Evolutionary conservation across 2,113 vertebrate species (phyloP).

Genomic region (Regulus satrapa): DNA sequence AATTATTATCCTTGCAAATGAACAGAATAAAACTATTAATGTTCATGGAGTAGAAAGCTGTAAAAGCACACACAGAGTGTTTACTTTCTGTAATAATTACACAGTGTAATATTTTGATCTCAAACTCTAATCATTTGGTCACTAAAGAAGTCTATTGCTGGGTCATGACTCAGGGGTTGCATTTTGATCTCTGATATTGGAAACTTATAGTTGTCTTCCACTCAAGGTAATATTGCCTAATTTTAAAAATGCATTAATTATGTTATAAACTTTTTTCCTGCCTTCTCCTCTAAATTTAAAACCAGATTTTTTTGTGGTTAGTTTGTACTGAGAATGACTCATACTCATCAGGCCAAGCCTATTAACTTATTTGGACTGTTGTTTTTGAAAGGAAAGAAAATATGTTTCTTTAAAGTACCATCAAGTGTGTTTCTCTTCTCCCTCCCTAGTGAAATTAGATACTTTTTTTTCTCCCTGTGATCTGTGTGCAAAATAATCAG

Average conservation of each 20-base stretch:
- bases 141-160: neutral
- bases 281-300: neutral
- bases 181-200: neutral
- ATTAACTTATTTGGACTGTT: conserved; percentile 12
- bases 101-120: neutral
- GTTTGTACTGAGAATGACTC: conserved; percentile 31
- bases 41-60: neutral
- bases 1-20: neutral
- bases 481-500: neutral
- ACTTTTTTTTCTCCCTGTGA: neutral
- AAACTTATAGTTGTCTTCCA: neutral
- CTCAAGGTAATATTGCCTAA: neutral
- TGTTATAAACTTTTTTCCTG: neutral
- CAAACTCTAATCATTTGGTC: neutral
- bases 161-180: neutral
- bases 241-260: neutral
- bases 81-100: neutral
- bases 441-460: neutral
- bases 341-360: neutral
- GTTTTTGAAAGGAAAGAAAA: conserved; percentile 23
- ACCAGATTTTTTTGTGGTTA: conserved; percentile 2
- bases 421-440: neutral
- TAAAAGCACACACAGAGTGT: neutral
- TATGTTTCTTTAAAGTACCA: neutral
- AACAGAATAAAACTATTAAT: neutral